Base-by-base conservation (phyloP, 2,888 invertebrate genomes). In the Buathra laborator region DNA sequence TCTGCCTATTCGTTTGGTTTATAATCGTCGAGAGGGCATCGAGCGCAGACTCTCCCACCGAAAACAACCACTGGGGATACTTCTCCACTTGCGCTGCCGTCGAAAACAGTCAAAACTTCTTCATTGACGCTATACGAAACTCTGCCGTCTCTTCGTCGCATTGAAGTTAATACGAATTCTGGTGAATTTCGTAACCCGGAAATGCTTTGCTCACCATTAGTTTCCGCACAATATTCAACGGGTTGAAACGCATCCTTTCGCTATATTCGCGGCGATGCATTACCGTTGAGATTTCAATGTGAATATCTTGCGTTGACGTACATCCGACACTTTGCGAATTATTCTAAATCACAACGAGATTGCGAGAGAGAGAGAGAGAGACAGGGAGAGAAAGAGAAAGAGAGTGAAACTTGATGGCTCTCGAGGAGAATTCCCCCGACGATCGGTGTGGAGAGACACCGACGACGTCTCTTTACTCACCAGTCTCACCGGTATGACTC, bases 1-100 rank as follows among this genome's bases (percentile, higher is more conserved):
- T 66, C 67, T 29, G 74, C 14, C 14, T 14, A 82, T 79, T 82
- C 51, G 82, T 77, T 37, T 80, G 72, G 80, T 72, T 68, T 62
- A 62, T 72, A 72, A 82, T 85, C 67, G 80, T 59, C 68, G 24
- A 74, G 51, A 46, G 46, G 46, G 68, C 44, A 72, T 71, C 70
- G 64, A 12, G 19, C 37, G 44, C 78, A 72, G 51, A 19, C 24
- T 51, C 19, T 29, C 46, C 3, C 19, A n/a, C 44, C 48, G 43
- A 76, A 76, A 59, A 37, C 43, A 66, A 14, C n/a, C 62, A 7
- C 37, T 37, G 32, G 32, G 29, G 29, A 14, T n/a, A 24, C 24
- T 24, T 62, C 62, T n/a, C 29, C 62, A 12, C 3, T 29, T 29
- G 12, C 24, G n/a, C 32, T 32, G 62, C 29, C 29, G 32, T 37